phyloP scores from a whole-genome alignment of 1,140 invertebrate genomes.

The Ips typographus region DNA sequence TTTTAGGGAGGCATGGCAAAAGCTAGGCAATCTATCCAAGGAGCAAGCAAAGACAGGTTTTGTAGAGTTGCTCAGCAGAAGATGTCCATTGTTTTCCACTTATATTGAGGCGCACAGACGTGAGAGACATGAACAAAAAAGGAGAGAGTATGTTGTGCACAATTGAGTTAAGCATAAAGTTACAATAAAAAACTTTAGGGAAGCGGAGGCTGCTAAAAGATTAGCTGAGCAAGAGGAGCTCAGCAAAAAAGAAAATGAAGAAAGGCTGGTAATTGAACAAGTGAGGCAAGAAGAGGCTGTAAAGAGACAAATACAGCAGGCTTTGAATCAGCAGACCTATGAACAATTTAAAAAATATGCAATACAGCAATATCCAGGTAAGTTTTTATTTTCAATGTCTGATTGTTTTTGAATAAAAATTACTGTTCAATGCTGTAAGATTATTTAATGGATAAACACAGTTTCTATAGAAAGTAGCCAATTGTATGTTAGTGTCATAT shows the following conservation, averaged over 20 bases:
- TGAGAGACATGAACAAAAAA: constrained; percentile 68
- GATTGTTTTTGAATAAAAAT: background rate
- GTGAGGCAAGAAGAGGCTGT: constrained; percentile 61
- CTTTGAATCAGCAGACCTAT: constrained; percentile 94
- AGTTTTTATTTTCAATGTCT: constrained; percentile 33
- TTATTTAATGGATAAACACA: background rate
- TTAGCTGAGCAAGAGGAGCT: constrained; percentile 57
- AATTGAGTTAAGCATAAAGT: too few relatives aligned
- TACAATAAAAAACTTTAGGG: constrained; percentile 30
- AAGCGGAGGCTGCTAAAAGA: constrained; percentile 48
- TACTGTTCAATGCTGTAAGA: background rate
- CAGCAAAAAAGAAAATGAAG: constrained; percentile 64
- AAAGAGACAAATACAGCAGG: constrained; percentile 89
- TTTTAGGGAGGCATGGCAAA: constrained; percentile 79
- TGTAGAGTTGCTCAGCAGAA: constrained; percentile 80
- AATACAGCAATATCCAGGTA: constrained; percentile 91
- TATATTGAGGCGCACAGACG: constrained; percentile 90
- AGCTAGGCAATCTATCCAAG: constrained; percentile 80
- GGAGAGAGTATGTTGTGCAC: constrained; percentile 58
- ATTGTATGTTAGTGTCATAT: too few relatives aligned
- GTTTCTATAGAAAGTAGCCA: background rate
- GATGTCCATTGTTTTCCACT: constrained; percentile 87
- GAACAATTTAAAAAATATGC: constrained; percentile 91
- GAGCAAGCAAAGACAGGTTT: constrained; percentile 90
- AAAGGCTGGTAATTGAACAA: constrained; percentile 61